Conservation (phyloP, 2,888 invertebrate genomes). For the Xanthia togata region DNA sequence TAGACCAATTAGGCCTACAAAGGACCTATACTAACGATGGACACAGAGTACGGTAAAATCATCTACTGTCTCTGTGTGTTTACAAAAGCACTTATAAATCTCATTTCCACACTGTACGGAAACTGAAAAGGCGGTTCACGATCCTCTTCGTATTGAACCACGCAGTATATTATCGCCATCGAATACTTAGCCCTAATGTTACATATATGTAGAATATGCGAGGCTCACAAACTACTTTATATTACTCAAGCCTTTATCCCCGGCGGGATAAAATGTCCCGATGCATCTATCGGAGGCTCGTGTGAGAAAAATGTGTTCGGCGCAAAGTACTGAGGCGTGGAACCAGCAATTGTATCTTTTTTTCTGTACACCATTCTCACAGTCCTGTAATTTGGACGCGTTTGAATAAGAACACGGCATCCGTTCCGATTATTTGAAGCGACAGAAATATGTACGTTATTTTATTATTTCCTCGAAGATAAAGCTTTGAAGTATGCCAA, state of each 20-base stretch:
- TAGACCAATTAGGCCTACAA: neutral
- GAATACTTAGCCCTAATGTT: slow-evolving; percentile 53
- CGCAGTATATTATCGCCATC: slow-evolving; percentile 37
- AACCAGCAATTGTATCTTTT: slow-evolving; percentile 25
- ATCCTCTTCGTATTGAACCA: slow-evolving; percentile 17
- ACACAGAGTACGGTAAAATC: neutral
- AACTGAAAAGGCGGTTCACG: slow-evolving; percentile 38
- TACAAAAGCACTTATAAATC: neutral
- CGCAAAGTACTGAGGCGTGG: slow-evolving; percentile 45
- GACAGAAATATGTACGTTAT: slow-evolving; percentile 45
- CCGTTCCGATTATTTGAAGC: slow-evolving; percentile 33
- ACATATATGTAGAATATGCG: slow-evolving; percentile 45
- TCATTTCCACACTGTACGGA: neutral
- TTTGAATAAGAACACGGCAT: slow-evolving; percentile 31
- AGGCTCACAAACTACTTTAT: slow-evolving; percentile 63
- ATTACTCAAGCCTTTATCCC: slow-evolving; percentile 52
- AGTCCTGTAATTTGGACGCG: slow-evolving; percentile 34
- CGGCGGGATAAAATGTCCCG: slow-evolving; percentile 38
- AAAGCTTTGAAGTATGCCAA: slow-evolving; percentile 46
- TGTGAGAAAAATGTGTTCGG: slow-evolving; percentile 54
- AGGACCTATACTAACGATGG: neutral
- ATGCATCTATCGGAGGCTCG: slow-evolving; percentile 57
- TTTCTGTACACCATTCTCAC: slow-evolving; percentile 14
- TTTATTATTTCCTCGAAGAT: slow-evolving; percentile 32
- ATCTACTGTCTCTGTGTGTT: neutral